Evolutionary conservation across 2,888 invertebrate genomes (phyloP).

Genomic region (Eubasilissa splendida): DNA sequence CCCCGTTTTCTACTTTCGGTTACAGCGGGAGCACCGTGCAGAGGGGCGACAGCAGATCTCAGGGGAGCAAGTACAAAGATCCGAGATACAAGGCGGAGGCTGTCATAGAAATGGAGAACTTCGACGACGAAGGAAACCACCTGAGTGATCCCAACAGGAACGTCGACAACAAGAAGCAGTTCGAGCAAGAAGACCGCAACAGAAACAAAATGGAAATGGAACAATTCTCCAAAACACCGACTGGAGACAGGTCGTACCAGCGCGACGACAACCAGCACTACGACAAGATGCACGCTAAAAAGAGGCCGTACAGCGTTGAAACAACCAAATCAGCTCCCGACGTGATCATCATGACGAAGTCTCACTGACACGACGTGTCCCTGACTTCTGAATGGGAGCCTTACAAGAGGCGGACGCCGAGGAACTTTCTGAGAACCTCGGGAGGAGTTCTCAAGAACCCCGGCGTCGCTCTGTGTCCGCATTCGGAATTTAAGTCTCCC

Average conservation of each 20-base stretch:
- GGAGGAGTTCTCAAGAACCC: constrained; percentile 52
- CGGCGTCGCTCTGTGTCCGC: constrained; percentile 40
- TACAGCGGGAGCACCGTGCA: constrained; percentile 67
- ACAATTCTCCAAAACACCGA: constrained; percentile 27
- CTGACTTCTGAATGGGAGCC: constrained; percentile 71
- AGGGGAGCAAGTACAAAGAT: constrained; percentile 43
- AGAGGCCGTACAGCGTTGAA: constrained; percentile 84
- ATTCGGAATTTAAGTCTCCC: constrained; percentile 53
- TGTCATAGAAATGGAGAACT: constrained; percentile 73
- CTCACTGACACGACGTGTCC: constrained; percentile 76
- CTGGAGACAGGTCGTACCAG: constrained; percentile 44
- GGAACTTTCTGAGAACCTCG: constrained; percentile 62
- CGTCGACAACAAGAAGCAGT: constrained; percentile 43
- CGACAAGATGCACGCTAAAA: constrained; percentile 62
- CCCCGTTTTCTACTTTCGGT: constrained; percentile 74
- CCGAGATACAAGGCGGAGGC: constrained; percentile 74
- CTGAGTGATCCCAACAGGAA: constrained; percentile 47
- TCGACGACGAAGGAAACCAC: constrained; percentile 57
- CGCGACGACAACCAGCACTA: constrained; percentile 39
- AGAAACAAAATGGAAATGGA: constrained; percentile 42
- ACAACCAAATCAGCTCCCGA: constrained; percentile 93
- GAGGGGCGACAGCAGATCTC: constrained; percentile 49
- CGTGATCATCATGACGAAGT: constrained; percentile 81
- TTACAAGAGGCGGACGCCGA: constrained; percentile 73
- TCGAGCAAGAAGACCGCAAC: constrained; percentile 55